Conservation (phyloP, 2,113 vertebrate species). For the Deroptyus accipitrinus region DNA sequence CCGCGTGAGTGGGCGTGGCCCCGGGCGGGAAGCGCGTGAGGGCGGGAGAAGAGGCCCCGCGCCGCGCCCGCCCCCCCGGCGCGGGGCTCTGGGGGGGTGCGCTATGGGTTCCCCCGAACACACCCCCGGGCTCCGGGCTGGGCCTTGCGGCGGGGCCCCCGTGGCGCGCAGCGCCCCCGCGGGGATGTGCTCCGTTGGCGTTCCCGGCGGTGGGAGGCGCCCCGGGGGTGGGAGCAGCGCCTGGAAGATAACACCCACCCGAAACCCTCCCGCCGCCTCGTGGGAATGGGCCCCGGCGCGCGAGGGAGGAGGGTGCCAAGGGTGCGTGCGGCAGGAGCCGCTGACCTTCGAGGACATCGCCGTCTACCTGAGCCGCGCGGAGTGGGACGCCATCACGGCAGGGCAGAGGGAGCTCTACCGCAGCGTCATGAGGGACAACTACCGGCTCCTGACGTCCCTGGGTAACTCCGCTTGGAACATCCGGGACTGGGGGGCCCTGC, state of each 20-base stretch:
- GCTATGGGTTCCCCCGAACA: too few relatives aligned
- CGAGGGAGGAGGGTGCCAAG: accelerated
- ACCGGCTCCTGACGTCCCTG: background rate
- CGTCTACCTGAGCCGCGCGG: background rate
- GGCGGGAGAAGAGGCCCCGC: too few relatives aligned
- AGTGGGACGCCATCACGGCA: background rate
- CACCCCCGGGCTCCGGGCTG: too few relatives aligned
- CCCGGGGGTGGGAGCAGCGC: too few relatives aligned
- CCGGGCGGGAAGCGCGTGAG: background rate
- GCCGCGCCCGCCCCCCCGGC: too few relatives aligned
- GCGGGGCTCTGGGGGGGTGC: too few relatives aligned
- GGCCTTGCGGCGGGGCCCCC: too few relatives aligned
- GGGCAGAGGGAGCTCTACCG: background rate
- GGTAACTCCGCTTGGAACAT: background rate
- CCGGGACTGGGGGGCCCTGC: too few relatives aligned
- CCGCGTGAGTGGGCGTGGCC: too few relatives aligned
- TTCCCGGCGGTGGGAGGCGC: background rate
- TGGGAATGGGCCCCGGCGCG: background rate
- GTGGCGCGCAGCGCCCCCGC: too few relatives aligned
- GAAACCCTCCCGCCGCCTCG: accelerated
- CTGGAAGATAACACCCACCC: background rate
- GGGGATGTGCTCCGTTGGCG: too few relatives aligned
- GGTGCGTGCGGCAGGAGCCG: background rate
- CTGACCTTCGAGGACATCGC: background rate
- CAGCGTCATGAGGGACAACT: background rate